phyloP scores from a whole-genome alignment of 2,797 vertebrate genomes.

The Oreochromis mossambicus region DNA sequence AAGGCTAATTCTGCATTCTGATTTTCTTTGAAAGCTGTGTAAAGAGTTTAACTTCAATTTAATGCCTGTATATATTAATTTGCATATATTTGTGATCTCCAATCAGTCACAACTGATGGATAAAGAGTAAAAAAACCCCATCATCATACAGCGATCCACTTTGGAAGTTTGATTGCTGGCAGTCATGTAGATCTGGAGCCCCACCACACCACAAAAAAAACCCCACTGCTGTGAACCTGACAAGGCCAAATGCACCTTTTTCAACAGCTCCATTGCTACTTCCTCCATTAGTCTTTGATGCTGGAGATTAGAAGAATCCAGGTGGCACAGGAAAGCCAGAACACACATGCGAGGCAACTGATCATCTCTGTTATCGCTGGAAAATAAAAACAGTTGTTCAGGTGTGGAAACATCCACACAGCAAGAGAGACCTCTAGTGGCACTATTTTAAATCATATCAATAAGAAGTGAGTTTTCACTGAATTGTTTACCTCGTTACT shows the following conservation, averaged over 20 bases:
- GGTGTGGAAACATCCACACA: not conserved
- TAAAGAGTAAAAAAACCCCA: not conserved
- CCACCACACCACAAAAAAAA: not conserved
- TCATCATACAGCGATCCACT: not conserved
- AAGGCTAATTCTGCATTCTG: not conserved
- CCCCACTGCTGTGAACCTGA: not conserved
- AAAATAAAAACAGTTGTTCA: constrained; percentile 23
- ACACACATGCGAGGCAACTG: constrained; percentile 85
- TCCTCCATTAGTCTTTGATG: constrained; percentile 84
- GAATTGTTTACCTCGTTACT: constrained; percentile 75
- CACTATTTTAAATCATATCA: not conserved
- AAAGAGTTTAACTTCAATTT: not conserved
- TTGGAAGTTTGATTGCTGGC: not conserved
- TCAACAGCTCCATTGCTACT: constrained; percentile 80
- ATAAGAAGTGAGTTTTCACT: not conserved
- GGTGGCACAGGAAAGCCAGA: constrained; percentile 83
- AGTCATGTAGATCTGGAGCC: not conserved
- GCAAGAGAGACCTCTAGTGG: constrained; percentile 44
- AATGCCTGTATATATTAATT: not conserved
- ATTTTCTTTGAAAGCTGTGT: not conserved
- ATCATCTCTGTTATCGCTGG: constrained; percentile 86
- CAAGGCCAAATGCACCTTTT: constrained; percentile 76
- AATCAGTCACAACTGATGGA: not conserved
- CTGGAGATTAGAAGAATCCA: constrained; percentile 76
- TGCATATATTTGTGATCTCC: not conserved